phyloP scores from a whole-genome alignment of 2,797 vertebrate genomes.

The Crenuchus spilurus region DNA sequence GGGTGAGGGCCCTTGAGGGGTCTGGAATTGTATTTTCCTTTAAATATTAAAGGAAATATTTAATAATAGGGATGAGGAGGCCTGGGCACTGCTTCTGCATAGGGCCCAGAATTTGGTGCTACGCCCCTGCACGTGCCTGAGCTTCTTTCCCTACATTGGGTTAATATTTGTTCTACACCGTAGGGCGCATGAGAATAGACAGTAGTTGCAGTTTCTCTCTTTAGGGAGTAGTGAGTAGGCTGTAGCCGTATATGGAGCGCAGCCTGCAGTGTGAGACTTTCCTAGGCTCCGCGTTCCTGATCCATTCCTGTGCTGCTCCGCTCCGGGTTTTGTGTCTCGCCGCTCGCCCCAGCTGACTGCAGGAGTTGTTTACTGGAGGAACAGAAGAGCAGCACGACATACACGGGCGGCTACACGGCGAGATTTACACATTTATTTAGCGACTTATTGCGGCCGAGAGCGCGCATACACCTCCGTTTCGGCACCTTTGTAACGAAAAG shows the following conservation, averaged over 20 bases:
- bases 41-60: too few relatives aligned
- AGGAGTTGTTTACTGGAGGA: slow-evolving; percentile 86
- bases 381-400: slow-evolving; percentile 72
- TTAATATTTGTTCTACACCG: too few relatives aligned
- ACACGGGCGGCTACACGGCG: slow-evolving; percentile 54
- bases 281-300: not conserved
- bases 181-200: too few relatives aligned
- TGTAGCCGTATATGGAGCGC: not conserved
- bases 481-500: not conserved
- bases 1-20: too few relatives aligned
- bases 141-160: too few relatives aligned
- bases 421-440: not conserved
- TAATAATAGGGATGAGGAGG: too few relatives aligned
- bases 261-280: not conserved
- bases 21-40: too few relatives aligned
- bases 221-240: not conserved
- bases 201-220: too few relatives aligned
- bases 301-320: slow-evolving; percentile 41
- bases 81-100: too few relatives aligned
- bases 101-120: too few relatives aligned
- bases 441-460: not conserved
- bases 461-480: not conserved
- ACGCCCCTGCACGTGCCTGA: too few relatives aligned
- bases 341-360: slow-evolving; percentile 81
- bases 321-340: slow-evolving; percentile 67